Conservation (phyloP, 2,113 vertebrate genomes). For the Paracanthobrama guichenoti region DNA sequence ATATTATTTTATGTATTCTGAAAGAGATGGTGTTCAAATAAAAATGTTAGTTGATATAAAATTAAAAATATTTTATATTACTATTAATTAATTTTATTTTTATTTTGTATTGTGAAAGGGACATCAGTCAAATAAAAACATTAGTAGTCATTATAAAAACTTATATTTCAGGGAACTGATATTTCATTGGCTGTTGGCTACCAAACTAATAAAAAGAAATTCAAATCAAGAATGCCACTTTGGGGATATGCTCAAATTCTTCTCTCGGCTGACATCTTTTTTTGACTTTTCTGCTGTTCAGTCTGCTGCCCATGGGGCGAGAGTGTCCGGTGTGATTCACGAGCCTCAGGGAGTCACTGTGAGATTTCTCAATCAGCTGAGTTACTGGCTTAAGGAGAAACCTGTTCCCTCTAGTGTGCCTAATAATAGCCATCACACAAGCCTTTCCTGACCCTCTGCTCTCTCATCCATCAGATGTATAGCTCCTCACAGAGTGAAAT, state of each 20-base stretch:
- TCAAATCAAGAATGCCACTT: not conserved
- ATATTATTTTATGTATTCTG: not conserved
- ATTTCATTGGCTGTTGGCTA: not conserved
- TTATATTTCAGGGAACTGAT: not conserved
- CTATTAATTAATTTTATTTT: not conserved
- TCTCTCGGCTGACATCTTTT: not conserved
- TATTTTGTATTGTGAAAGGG: not conserved
- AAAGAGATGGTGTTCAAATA: not conserved
- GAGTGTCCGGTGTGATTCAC: conserved; percentile 33
- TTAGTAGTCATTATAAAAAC: too few species aligned
- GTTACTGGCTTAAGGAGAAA: conserved; percentile 39
- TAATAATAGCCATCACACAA: conserved; percentile 41
- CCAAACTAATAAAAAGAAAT: not conserved
- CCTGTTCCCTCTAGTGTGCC: conserved; percentile 34
- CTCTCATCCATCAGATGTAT: conserved; percentile 32
- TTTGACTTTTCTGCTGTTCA: not conserved
- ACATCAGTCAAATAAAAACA: too few species aligned
- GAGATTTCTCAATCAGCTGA: conserved; percentile 39
- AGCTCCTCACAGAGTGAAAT: conserved; percentile 10
- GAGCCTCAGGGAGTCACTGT: not conserved
- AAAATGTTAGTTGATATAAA: not conserved
- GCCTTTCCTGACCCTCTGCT: not conserved
- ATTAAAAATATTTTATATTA: not conserved
- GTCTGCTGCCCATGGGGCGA: not conserved
- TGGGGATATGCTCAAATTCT: not conserved